Percentiles rank a stretch among this genome's conserved stretches.
Evolutionary conservation across 1,140 invertebrate species (phyloP).

Genomic region (Zaprionus africanus): DNA sequence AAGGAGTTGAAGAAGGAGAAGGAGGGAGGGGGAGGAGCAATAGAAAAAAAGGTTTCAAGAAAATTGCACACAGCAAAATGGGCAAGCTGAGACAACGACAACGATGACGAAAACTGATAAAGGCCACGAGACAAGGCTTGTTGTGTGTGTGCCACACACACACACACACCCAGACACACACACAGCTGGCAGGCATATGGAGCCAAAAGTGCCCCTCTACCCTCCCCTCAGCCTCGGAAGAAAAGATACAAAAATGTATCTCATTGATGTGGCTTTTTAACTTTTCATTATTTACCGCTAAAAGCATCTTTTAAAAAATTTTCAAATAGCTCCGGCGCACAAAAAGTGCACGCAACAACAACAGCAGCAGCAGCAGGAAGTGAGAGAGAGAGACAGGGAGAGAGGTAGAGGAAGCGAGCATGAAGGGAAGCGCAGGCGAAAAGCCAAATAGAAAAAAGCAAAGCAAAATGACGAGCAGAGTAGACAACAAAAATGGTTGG

Average conservation of each 20-base stretch:
- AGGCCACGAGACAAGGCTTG: not conserved
- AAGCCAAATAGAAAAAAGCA: conserved; percentile 22
- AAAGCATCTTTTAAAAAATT: conserved; percentile 84
- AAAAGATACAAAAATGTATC: conserved; percentile 72
- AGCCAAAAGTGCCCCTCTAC: not conserved
- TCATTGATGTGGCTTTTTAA: conserved; percentile 84
- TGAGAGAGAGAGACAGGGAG: conserved; percentile 27
- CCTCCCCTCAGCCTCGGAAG: conserved; percentile 17
- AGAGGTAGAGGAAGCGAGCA: conserved; percentile 35
- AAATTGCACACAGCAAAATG: not conserved
- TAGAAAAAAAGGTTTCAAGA: not conserved
- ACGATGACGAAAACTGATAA: not conserved
- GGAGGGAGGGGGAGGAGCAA: not conserved
- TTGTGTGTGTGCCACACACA: no score
- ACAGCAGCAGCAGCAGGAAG: conserved; percentile 26
- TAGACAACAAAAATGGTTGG: conserved; percentile 64
- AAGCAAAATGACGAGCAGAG: conserved; percentile 26
- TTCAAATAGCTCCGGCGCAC: conserved; percentile 62
- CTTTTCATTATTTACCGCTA: conserved; percentile 85
- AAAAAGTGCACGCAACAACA: conserved; percentile 53
- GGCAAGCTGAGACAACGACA: not conserved
- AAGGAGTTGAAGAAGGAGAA: not conserved
- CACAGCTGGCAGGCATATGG: conserved; percentile 8
- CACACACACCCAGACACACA: not conserved
- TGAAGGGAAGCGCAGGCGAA: no score